A percentile compares a stretch with the other conserved stretches of the same genome.
These are phyloP conservation scores for Cotesia vestalis DNA, from an alignment of 1,140 invertebrate genomes.

Conservation along the genomic window DNA sequence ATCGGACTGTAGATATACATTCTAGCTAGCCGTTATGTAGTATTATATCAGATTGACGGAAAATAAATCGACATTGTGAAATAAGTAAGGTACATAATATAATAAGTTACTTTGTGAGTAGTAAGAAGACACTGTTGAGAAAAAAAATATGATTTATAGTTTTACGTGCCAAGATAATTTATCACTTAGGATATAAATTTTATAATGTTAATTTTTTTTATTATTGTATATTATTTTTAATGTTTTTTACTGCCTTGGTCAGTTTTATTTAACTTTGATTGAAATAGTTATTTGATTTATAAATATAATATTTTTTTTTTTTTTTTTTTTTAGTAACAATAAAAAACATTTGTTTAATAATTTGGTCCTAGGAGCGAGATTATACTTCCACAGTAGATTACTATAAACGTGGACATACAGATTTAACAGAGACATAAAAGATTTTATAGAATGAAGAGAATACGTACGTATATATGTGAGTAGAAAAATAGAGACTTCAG, in stretches of 20 bases:
- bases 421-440: slow-evolving; percentile 26
- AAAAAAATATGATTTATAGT: neutral
- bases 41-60: neutral
- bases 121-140: too few relatives aligned
- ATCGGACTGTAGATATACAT: neutral
- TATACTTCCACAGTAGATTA: slow-evolving; percentile 10
- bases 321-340: too few relatives aligned
- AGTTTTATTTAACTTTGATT: too few relatives aligned
- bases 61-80: neutral
- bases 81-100: neutral
- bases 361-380: too few relatives aligned
- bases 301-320: neutral
- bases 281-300: too few relatives aligned
- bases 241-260: too few relatives aligned
- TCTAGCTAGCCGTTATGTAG: too few relatives aligned
- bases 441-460: slow-evolving; percentile 53
- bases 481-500: slow-evolving; percentile 54
- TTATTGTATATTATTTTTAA: too few relatives aligned
- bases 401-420: slow-evolving; percentile 4
- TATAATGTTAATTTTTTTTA: too few relatives aligned
- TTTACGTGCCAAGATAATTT: neutral
- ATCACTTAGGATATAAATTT: too few relatives aligned
- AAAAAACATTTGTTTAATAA: neutral
- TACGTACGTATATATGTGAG: slow-evolving; percentile 59
- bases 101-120: too few relatives aligned